These are phyloP conservation scores for Ranitomeya variabilis DNA, from an alignment of 2,113 vertebrate genomes.

Conservation along the genomic window DNA sequence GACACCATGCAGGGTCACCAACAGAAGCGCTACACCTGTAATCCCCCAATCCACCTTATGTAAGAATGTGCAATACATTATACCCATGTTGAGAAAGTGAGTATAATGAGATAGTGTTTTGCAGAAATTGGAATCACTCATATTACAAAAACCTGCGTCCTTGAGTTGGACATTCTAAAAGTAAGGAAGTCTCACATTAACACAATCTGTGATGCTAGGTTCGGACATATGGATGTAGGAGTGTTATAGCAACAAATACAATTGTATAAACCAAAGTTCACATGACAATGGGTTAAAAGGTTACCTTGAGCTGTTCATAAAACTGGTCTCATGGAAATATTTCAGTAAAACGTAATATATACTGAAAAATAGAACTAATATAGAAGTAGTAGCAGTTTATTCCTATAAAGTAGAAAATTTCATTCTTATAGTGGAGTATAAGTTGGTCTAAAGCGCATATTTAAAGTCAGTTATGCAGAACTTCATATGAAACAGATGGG, in stretches of 20 bases:
- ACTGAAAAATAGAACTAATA: constrained; percentile 64
- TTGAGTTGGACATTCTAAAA: not conserved
- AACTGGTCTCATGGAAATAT: constrained; percentile 61
- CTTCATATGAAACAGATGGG: constrained; percentile 69
- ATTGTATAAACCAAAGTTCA: not conserved
- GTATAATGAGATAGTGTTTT: not conserved
- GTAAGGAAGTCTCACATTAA: not conserved
- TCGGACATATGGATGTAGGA: not conserved
- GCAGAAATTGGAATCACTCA: not conserved
- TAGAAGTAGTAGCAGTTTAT: not conserved
- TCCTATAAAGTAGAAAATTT: constrained; percentile 59
- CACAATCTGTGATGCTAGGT: not conserved
- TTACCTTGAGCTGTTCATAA: not conserved
- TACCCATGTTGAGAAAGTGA: not conserved
- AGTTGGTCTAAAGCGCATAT: constrained; percentile 70
- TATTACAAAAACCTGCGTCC: not conserved
- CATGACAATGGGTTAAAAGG: not conserved
- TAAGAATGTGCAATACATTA: not conserved
- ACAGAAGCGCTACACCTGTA: not conserved
- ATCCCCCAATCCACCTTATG: not conserved
- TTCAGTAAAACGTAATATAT: constrained; percentile 69
- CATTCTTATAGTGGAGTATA: constrained; percentile 70
- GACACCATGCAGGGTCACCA: no score
- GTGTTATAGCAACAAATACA: not conserved
- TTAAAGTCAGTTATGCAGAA: constrained; percentile 67